Base-by-base conservation (phyloP, 2,888 invertebrate species). In the Chrysopilus asiliformis region DNA sequence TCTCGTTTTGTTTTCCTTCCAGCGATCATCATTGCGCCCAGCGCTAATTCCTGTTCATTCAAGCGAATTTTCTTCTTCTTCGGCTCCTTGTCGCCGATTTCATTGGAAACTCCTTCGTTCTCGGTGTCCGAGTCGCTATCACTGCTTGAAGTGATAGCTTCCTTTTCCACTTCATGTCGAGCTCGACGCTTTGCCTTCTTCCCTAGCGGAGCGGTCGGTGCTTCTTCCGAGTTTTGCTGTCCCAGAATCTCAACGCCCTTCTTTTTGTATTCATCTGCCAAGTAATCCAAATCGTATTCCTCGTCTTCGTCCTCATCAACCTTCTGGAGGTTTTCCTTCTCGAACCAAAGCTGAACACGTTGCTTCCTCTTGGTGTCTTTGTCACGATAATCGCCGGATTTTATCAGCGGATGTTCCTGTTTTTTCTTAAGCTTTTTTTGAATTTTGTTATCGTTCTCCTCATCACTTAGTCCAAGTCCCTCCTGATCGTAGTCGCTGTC, bases 1-100 rank as follows among this genome's bases (percentile, higher is more conserved):
- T 99, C 94, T 22, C 94, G 73, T 51, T 85, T 84, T 10, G 80
- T 73, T 65, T 94, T 97, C 58, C 80, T 81, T 24, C 94, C 93
- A 37, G 85, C 79, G 5, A 87, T 77, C 68, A 99, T 72, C 65
- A 93, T 70, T 2, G 91, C 79, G 2, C 94, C 98, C 22, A 99
- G 64, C 0, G 98, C 97, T 44, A 98, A 64, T 39, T 91, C 91
- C 57, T 87, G 82, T 19, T 87, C 79, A 40, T 77, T 76, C 52
- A 95, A 68, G 53, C 82, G 83, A 29, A 79, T 63, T 43, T 73
- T 74, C 49, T 74, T 76, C 40, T 46, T 27, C 38, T 51, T 53
- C 12, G 52, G 47, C 19, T 45, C 25, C 22, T 32, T 38, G 31
- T 25, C 37, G 22, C 19, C 33, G 20, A 18, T 38, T 32, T 36